Conservation (phyloP, 2,113 vertebrate genomes). For the Gymnarchus niloticus region DNA sequence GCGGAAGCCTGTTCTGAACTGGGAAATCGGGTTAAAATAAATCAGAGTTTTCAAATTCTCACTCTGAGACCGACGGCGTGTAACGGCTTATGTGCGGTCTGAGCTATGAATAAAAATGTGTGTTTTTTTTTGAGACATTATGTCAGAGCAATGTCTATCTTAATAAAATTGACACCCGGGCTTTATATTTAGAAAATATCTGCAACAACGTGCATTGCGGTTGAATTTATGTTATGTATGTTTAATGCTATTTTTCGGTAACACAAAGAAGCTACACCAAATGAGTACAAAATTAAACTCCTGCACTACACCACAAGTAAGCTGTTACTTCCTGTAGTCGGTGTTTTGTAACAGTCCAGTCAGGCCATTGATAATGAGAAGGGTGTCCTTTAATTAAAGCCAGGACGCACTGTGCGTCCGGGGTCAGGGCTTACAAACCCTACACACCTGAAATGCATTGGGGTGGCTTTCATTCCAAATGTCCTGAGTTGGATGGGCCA, state of each 20-base stretch:
- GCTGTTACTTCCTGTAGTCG: background rate
- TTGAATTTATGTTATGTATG: background rate
- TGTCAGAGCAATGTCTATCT: too few relatives aligned
- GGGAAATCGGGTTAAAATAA: background rate
- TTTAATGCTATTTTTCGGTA: background rate
- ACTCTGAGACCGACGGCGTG: background rate
- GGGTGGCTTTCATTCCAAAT: background rate
- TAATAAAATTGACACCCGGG: too few relatives aligned
- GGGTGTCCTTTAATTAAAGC: background rate
- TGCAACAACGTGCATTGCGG: background rate
- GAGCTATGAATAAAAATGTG: background rate
- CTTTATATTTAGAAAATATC: background rate
- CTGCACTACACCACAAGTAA: background rate
- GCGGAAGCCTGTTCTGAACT: background rate
- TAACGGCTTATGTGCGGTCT: background rate
- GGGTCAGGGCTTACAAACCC: background rate
- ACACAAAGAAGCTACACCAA: too few relatives aligned
- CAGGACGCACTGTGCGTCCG: too few relatives aligned
- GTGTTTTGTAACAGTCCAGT: background rate
- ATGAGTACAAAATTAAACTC: background rate
- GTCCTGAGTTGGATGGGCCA: background rate
- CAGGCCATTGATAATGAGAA: background rate
- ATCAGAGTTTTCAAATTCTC: background rate
- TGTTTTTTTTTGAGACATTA: background rate
- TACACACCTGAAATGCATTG: background rate